Percentiles rank a stretch among this genome's conserved stretches.
These are phyloP conservation scores for Diplolepis rosae DNA, from an alignment of 2,888 invertebrate species.

Conservation along the genomic window DNA sequence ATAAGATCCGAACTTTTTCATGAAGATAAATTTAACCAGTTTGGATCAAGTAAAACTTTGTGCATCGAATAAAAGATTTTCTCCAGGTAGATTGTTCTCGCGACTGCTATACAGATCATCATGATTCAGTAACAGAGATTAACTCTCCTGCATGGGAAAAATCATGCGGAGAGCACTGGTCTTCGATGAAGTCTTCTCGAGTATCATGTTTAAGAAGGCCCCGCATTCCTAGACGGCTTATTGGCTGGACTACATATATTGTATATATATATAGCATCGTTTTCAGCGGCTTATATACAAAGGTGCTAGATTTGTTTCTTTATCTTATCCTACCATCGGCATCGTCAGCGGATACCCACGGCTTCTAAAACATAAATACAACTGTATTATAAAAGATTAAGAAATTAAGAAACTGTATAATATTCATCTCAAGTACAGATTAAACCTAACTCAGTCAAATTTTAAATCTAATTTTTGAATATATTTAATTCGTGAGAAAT, in stretches of 20 bases:
- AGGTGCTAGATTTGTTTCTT: constrained; percentile 70
- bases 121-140: neutral
- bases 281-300: constrained; percentile 42
- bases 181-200: constrained; percentile 35
- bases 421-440: too few species aligned
- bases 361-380: neutral
- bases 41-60: neutral
- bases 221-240: constrained; percentile 72
- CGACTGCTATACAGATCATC: neutral
- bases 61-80: neutral
- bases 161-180: neutral
- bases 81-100: neutral
- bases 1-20: too few species aligned
- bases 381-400: neutral
- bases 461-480: too few species aligned
- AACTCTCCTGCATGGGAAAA: constrained; percentile 1
- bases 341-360: constrained; percentile 32
- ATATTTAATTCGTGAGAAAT: too few species aligned
- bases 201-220: constrained; percentile 44
- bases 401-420: too few species aligned
- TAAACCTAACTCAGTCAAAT: too few species aligned
- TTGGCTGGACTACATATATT: constrained; percentile 49
- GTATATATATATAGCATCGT: constrained; percentile 44
- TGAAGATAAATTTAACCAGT: neutral
- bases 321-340: constrained; percentile 55